phyloP scores from a whole-genome alignment of 2,113 vertebrate species.

The Benitochromis conjunctus region DNA sequence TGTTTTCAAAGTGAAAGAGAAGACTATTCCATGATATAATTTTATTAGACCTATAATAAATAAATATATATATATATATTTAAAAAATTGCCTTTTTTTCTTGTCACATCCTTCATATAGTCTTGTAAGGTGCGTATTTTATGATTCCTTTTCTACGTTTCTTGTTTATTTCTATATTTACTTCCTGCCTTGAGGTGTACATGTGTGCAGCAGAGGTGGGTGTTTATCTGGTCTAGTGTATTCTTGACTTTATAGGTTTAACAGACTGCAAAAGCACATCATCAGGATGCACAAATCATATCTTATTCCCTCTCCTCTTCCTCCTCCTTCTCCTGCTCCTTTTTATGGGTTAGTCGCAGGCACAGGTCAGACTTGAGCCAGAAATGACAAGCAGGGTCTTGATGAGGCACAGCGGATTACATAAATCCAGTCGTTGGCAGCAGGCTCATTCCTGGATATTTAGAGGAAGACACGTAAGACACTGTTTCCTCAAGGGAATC shows the following conservation, averaged over 20 bases:
- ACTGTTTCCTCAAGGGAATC: constrained; percentile 15
- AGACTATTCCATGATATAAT: too few species aligned
- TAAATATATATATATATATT: too few species aligned
- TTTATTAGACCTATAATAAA: too few species aligned
- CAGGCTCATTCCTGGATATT: constrained; percentile 6
- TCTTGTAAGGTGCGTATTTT: not conserved
- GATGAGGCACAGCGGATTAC: constrained; percentile 4
- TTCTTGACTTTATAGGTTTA: not conserved
- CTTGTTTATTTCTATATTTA: not conserved
- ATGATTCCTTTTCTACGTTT: not conserved
- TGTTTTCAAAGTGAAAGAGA: not conserved
- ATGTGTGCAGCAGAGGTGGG: not conserved
- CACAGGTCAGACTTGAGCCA: constrained; percentile 8
- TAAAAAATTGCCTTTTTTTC: too few species aligned
- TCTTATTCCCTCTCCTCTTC: not conserved
- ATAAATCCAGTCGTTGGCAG: constrained; percentile 19
- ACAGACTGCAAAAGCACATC: not conserved
- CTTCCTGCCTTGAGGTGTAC: not conserved
- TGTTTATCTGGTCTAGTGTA: not conserved
- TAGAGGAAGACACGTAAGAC: constrained; percentile 14
- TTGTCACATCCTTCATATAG: not conserved
- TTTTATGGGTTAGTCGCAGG: not conserved
- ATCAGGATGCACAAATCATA: not conserved
- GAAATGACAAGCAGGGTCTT: not conserved
- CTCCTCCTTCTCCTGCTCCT: not conserved